Conservation (phyloP, 2,888 invertebrate genomes). For the Cheilosia variabilis region DNA sequence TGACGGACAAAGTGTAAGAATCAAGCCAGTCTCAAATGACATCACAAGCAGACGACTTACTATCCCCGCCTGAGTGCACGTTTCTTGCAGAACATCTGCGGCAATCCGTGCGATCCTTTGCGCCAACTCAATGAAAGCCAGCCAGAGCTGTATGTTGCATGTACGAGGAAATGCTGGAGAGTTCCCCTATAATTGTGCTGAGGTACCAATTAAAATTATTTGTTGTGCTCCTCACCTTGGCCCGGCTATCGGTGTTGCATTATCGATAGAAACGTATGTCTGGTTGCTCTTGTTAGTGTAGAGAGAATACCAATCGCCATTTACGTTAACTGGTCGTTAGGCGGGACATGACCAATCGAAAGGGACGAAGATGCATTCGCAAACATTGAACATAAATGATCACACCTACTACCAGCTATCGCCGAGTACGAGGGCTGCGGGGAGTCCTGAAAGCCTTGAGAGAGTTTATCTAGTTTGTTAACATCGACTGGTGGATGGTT, state of each 20-base stretch:
- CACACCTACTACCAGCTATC: slow-evolving; percentile 59
- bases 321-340: slow-evolving; percentile 54
- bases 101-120: neutral
- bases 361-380: slow-evolving; percentile 53
- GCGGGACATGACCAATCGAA: slow-evolving; percentile 49
- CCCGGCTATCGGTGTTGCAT: slow-evolving; percentile 60
- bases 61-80: neutral
- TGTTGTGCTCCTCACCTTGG: slow-evolving; percentile 53
- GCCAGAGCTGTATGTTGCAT: slow-evolving; percentile 23
- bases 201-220: slow-evolving; percentile 71
- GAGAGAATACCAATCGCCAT: slow-evolving; percentile 42
- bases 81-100: slow-evolving; percentile 1
- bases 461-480: slow-evolving; percentile 32
- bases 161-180: slow-evolving; percentile 65
- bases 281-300: slow-evolving; percentile 18
- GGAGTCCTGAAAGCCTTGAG: neutral
- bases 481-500: slow-evolving; percentile 33
- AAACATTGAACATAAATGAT: slow-evolving; percentile 60
- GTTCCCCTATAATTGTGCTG: slow-evolving; percentile 61
- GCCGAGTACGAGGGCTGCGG: too few species aligned
- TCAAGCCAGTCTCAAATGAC: slow-evolving; percentile 50
- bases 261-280: slow-evolving; percentile 53
- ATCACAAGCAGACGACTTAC: slow-evolving; percentile 24
- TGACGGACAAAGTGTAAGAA: slow-evolving; percentile 53
- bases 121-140: slow-evolving; percentile 1